phyloP scores from a whole-genome alignment of 2,888 invertebrate genomes.

The Fragum fragum region DNA sequence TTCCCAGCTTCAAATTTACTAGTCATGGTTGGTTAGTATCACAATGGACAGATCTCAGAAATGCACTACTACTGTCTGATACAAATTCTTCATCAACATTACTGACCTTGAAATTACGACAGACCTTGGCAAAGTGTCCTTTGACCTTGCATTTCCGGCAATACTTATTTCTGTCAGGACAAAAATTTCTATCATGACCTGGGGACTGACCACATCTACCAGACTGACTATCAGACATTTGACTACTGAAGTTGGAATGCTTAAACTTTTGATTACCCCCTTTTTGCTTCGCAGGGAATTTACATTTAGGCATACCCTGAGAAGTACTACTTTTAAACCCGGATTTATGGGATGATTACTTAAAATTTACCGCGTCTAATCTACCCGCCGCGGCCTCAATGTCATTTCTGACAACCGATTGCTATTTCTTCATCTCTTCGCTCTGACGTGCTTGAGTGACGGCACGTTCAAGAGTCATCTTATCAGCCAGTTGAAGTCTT shows the following conservation, averaged over 20 bases:
- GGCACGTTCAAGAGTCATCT: conserved; percentile 40
- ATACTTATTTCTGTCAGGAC: background rate
- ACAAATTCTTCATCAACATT: conserved; percentile 8
- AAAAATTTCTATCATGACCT: background rate
- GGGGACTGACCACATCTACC: background rate
- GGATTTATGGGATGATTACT: background rate
- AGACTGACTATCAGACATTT: background rate
- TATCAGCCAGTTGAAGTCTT: conserved; percentile 51
- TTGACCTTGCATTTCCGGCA: conserved; percentile 6
- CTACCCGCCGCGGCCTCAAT: background rate
- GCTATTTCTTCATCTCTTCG: conserved; percentile 29
- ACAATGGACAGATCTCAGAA: conserved; percentile 3
- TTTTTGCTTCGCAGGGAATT: background rate
- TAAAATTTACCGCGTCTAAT: background rate
- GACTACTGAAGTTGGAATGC: background rate
- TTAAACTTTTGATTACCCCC: background rate
- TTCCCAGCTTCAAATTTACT: conserved; percentile 2
- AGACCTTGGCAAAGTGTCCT: conserved; percentile 9
- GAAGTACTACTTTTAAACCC: background rate
- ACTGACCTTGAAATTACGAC: conserved; percentile 14
- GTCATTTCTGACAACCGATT: conserved; percentile 26
- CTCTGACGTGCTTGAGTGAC: conserved; percentile 34
- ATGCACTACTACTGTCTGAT: background rate
- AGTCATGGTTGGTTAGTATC: conserved; percentile 32
- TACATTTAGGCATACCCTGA: background rate